Conservation (phyloP, 2,113 vertebrate genomes). For the Perognathus longimembris region DNA sequence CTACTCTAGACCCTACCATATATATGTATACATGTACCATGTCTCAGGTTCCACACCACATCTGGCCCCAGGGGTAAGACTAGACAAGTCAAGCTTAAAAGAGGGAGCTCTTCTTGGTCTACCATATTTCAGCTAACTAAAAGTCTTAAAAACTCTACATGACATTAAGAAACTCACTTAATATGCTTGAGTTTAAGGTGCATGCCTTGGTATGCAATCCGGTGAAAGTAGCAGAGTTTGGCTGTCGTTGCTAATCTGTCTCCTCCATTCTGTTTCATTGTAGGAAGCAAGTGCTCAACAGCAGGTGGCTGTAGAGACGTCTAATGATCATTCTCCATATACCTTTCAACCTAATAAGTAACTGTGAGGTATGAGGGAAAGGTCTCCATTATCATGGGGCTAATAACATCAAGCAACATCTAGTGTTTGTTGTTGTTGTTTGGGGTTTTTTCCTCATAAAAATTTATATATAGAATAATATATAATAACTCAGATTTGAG, state of each 20-base stretch:
- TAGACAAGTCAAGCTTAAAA: conserved; percentile 6
- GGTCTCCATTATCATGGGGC: neutral
- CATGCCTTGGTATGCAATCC: neutral
- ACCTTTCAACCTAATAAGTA: conserved; percentile 98
- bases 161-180: conserved; percentile 3
- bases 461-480: conserved; percentile 6
- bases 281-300: conserved; percentile 96
- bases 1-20: neutral
- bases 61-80: neutral
- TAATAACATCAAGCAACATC: neutral
- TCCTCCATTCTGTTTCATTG: conserved; percentile 77
- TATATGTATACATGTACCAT: neutral
- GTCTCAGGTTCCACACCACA: conserved; percentile 31
- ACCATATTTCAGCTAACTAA: neutral
- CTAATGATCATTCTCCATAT: conserved; percentile 96
- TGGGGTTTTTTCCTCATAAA: neutral
- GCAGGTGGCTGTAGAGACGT: conserved; percentile 93
- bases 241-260: conserved; percentile 51
- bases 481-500: conserved; percentile 25
- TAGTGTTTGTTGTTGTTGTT: neutral
- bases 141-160: conserved; percentile 5
- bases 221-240: neutral
- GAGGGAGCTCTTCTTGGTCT: neutral
- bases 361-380: conserved; percentile 89
- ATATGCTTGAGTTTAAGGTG: neutral